Evolutionary conservation across 2,888 invertebrate species (phyloP), one percentile per base, ranked within the genome.

Genomic region (Arge pagana): DNA sequence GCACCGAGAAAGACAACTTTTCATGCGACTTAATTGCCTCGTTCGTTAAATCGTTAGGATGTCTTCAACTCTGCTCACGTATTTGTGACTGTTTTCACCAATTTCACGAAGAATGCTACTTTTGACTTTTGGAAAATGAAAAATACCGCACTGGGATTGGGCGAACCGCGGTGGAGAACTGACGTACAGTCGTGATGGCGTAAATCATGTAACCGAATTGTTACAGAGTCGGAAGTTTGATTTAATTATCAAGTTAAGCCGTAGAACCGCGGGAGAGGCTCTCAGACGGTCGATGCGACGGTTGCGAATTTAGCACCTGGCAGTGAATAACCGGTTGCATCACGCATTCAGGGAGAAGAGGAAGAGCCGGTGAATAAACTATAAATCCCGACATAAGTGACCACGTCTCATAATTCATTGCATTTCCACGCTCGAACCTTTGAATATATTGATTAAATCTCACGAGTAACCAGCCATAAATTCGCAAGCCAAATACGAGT

Each of bases 341-440:
- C 63, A 64, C 57, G 57, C 59, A 66, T 69, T 68, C 68, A 63
- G 62, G 63, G 65, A 65, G 67, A 63, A 65, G 60, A 61, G 21
- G 33, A 35, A 33, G 35, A 35, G 45, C 45, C 33, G 10, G 45
- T 33, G 33, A 45, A 45, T 45, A 45, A 45, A 62, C 61, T 64
- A 63, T 69, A 68, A 69, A 69, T 68, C 64, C 63, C 61, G 56
- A 60, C 62, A 55, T 54, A 55, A 60, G 60, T 59, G 62, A 61
- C 60, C 63, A 54, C 58, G 56, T 59, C 59, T 64, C 62, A 64
- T 66, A 66, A 66, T 65, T 67, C 58, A 65, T 55, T 50, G 24
- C 41, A 37, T 36, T 53, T 43, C 40, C 35, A 40, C 52, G 54
- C 53, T 37, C 42, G 48, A 54, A 51, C 56, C 56, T 56, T 61